Conservation (phyloP, 92 coral and sea anemone genomes). For the Zoanthus solanderi region DNA sequence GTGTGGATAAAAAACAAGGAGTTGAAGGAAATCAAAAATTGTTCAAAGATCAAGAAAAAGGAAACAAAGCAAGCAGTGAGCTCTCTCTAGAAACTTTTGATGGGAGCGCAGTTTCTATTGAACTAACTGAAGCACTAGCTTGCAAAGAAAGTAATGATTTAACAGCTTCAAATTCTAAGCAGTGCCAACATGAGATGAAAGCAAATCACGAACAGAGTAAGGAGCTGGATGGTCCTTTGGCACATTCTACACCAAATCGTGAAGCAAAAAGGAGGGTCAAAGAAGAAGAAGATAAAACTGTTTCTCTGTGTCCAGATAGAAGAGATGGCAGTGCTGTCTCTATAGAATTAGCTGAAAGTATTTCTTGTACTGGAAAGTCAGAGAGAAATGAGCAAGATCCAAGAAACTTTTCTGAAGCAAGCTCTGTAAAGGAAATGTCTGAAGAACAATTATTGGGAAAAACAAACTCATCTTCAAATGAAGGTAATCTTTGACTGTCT, state of each 20-base stretch:
- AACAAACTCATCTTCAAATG: not conserved
- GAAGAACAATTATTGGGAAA: not conserved
- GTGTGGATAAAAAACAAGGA: not conserved
- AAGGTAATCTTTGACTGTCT: not conserved
- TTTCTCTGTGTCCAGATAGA: not conserved
- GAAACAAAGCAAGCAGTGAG: not conserved
- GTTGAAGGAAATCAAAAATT: not conserved
- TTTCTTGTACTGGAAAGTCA: not conserved
- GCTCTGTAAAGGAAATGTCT: not conserved
- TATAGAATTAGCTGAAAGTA: conserved; percentile 2
- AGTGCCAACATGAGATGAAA: not conserved
- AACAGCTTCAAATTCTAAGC: not conserved
- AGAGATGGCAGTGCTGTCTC: conserved; percentile 1
- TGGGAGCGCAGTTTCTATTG: conserved; percentile 23
- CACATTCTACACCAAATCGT: conserved; percentile 56
- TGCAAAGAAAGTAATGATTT: not conserved
- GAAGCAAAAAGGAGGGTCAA: not conserved
- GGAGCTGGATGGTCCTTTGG: conserved; percentile 43
- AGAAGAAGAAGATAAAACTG: not conserved
- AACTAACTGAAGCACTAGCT: conserved; percentile 5
- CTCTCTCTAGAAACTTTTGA: not conserved
- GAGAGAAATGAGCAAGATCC: not conserved
- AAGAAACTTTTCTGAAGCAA: not conserved
- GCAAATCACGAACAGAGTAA: not conserved
- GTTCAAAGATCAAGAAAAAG: not conserved